Evolutionary conservation across 2,113 vertebrate species (phyloP).

Genomic region (Rhinogobius similis): DNA sequence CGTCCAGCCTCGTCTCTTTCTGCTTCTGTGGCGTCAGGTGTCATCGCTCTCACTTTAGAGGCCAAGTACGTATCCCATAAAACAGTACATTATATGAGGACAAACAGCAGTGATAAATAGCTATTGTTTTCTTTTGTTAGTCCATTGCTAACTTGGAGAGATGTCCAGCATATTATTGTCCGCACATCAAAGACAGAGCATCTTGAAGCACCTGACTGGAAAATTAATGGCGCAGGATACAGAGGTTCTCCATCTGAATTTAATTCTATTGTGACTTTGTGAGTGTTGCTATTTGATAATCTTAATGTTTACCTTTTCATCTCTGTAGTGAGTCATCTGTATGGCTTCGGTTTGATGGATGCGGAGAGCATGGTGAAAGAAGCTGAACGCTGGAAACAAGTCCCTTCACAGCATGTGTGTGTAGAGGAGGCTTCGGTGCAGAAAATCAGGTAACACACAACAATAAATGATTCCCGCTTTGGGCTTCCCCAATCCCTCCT

Average conservation of each 20-base stretch:
- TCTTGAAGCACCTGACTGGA: constrained; percentile 91
- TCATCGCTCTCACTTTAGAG: constrained; percentile 93
- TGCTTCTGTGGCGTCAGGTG: constrained; percentile 92
- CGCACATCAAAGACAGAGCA: constrained; percentile 88
- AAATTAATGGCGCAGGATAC: constrained; percentile 91
- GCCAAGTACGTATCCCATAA: constrained; percentile 87
- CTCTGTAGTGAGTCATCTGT: constrained; percentile 90
- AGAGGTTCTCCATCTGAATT: constrained; percentile 77
- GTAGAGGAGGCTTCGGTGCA: constrained; percentile 83
- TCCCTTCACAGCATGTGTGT: constrained; percentile 90
- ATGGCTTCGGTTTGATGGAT: constrained; percentile 96
- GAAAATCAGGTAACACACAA: constrained; percentile 83
- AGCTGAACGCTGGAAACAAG: constrained; percentile 89
- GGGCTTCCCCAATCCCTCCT: constrained; percentile 48
- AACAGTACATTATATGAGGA: constrained; percentile 23
- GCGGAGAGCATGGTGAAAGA: constrained; percentile 95
- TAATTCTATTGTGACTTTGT: background rate
- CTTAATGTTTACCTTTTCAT: background rate
- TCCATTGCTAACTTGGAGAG: constrained; percentile 94
- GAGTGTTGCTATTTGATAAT: background rate
- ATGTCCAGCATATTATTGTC: constrained; percentile 96
- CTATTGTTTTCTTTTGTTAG: constrained; percentile 68
- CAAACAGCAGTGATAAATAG: constrained; percentile 15
- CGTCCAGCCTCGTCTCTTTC: constrained; percentile 88
- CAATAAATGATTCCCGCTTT: constrained; percentile 20